A percentile compares a stretch with the other conserved stretches of the same genome.
These are phyloP conservation scores for Horisme vitalbata DNA, from an alignment of 2,888 invertebrate genomes.

Conservation along the genomic window DNA sequence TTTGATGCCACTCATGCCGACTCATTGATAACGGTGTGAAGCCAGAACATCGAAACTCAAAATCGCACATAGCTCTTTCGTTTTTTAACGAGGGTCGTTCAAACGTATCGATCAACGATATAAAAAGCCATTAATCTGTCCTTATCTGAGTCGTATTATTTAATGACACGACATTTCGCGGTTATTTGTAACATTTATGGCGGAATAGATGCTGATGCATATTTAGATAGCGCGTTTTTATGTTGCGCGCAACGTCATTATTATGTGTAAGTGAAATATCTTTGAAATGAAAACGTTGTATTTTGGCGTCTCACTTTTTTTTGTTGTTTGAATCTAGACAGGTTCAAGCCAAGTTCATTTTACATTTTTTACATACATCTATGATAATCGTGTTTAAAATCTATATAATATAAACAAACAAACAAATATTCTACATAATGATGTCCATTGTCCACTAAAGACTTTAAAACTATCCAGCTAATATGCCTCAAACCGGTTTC, in stretches of 20 bases:
- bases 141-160: slow-evolving; percentile 79
- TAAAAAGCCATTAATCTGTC: slow-evolving; percentile 80
- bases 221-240: slow-evolving; percentile 65
- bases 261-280: slow-evolving; percentile 57
- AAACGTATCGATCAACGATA: slow-evolving; percentile 66
- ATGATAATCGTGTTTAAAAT: no score
- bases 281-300: slow-evolving; percentile 4
- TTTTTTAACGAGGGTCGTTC: slow-evolving; percentile 71
- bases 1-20: no score
- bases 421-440: no score
- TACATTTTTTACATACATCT: no score
- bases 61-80: slow-evolving; percentile 59
- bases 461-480: no score
- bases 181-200: slow-evolving; percentile 80
- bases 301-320: not conserved
- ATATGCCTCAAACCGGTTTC: no score
- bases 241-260: slow-evolving; percentile 47
- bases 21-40: slow-evolving; percentile 10
- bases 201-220: slow-evolving; percentile 62
- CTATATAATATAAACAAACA: no score
- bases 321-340: no score
- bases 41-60: slow-evolving; percentile 59
- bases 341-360: no score
- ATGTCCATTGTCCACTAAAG: no score
- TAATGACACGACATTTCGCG: slow-evolving; percentile 77